Evolutionary conservation across 2,888 invertebrate genomes (phyloP).

Genomic region (Mycogona germanica): DNA sequence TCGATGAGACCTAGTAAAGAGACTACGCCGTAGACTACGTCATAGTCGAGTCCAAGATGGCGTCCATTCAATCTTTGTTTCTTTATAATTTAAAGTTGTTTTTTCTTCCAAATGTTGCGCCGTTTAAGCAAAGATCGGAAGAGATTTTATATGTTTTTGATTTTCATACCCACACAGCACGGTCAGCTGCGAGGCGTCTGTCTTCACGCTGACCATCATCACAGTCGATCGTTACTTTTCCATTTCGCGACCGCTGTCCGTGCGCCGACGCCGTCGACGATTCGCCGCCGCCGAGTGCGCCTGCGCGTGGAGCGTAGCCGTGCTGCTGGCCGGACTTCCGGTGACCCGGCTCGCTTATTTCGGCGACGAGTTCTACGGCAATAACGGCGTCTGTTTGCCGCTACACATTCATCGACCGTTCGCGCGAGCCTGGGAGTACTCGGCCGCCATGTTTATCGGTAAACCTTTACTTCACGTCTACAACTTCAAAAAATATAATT

Average conservation of each 20-base stretch:
- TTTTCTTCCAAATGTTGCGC: neutral
- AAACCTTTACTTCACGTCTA: no score
- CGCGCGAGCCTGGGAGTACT: slow-evolving; percentile 48
- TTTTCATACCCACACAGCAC: slow-evolving; percentile 44
- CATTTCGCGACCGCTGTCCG: slow-evolving; percentile 44
- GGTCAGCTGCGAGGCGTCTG: slow-evolving; percentile 48
- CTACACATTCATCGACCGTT: slow-evolving; percentile 48
- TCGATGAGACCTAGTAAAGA: no score
- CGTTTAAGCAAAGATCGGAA: no score
- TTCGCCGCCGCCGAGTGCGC: slow-evolving; percentile 40
- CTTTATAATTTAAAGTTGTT: neutral
- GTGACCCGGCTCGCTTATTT: slow-evolving; percentile 41
- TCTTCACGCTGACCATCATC: slow-evolving; percentile 45
- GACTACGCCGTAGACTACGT: no score
- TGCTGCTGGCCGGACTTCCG: slow-evolving; percentile 40
- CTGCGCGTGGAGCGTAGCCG: slow-evolving; percentile 42
- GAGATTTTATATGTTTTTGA: neutral
- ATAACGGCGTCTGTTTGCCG: slow-evolving; percentile 47
- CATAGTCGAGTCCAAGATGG: no score
- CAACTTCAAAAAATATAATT: no score
- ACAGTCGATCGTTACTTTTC: slow-evolving; percentile 49
- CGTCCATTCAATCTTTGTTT: no score
- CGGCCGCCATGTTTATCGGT: slow-evolving; percentile 44
- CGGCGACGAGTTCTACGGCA: slow-evolving; percentile 45
- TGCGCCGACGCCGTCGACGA: slow-evolving; percentile 33